Evolutionary conservation across 2,797 vertebrate genomes (phyloP).

Genomic region (Sarcophilus harrisii): DNA sequence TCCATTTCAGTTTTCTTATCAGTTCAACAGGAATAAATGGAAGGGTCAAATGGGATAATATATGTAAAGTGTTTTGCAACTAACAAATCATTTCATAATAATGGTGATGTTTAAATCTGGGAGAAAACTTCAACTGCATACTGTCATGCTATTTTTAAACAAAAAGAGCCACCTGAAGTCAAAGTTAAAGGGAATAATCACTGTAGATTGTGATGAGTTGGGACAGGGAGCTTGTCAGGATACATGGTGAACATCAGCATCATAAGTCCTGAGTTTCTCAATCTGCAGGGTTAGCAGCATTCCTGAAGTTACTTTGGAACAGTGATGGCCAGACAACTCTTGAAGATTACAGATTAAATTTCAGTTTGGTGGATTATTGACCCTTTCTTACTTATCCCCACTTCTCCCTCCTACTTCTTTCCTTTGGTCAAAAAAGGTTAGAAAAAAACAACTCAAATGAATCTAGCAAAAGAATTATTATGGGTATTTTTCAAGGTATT

Average conservation of each 20-base stretch:
- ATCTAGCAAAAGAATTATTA: background rate
- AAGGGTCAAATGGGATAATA: constrained; percentile 27
- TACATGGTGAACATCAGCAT: background rate
- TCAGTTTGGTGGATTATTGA: background rate
- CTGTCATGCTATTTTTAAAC: background rate
- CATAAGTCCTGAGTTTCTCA: background rate
- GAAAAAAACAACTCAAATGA: background rate
- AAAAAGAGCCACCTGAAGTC: background rate
- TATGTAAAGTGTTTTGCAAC: constrained; percentile 14
- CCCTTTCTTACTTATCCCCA: background rate
- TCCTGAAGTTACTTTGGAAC: background rate
- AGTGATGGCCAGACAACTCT: background rate
- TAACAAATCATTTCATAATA: background rate
- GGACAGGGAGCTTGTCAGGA: background rate
- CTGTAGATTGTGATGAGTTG: background rate
- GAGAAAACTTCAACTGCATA: background rate
- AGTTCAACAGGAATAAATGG: background rate
- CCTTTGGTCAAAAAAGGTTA: background rate
- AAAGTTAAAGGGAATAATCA: background rate
- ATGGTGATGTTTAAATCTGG: background rate
- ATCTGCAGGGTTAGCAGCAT: background rate
- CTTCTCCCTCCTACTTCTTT: background rate
- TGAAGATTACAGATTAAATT: background rate
- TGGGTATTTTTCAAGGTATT: background rate
- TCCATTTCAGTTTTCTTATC: constrained; percentile 1